Evolutionary conservation across 2,888 invertebrate species (phyloP).

Genomic region (Mechanitis messenoides): DNA sequence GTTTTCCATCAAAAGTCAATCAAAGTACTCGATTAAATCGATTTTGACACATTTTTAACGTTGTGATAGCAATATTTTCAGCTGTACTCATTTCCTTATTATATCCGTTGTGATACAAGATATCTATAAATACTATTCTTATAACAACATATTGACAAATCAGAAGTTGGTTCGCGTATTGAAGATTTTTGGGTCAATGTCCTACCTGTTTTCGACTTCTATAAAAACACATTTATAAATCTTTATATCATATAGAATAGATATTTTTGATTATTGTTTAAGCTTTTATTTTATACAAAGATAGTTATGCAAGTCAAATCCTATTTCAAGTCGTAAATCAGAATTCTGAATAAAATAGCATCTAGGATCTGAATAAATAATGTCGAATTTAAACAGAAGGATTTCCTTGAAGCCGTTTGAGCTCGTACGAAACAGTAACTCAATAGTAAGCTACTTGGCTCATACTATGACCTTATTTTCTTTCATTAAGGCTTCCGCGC

Average conservation of each 20-base stretch:
- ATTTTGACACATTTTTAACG: constrained; percentile 7
- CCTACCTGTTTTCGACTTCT: too few relatives aligned
- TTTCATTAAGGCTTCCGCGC: neutral
- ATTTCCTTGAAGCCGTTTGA: constrained; percentile 19
- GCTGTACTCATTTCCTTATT: too few relatives aligned
- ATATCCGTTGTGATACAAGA: too few relatives aligned
- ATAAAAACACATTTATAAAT: too few relatives aligned
- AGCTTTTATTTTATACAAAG: neutral
- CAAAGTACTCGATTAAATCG: constrained; percentile 17
- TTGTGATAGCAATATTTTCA: too few relatives aligned
- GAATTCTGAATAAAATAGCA: constrained; percentile 9
- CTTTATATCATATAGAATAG: neutral
- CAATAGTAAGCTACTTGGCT: constrained; percentile 23
- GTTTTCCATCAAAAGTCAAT: constrained; percentile 28
- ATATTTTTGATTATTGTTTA: neutral
- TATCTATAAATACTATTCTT: too few relatives aligned
- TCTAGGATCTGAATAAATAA: constrained; percentile 18
- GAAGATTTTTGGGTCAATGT: too few relatives aligned
- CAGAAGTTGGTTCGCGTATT: too few relatives aligned
- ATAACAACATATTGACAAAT: too few relatives aligned
- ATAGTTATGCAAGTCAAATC: constrained; percentile 3
- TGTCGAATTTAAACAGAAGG: constrained; percentile 24
- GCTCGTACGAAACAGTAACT: constrained; percentile 19
- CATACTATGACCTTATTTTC: constrained; percentile 4
- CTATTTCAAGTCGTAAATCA: constrained; percentile 6